Conservation (phyloP, 2,888 invertebrate species). For the Phyllotreta striolata region DNA sequence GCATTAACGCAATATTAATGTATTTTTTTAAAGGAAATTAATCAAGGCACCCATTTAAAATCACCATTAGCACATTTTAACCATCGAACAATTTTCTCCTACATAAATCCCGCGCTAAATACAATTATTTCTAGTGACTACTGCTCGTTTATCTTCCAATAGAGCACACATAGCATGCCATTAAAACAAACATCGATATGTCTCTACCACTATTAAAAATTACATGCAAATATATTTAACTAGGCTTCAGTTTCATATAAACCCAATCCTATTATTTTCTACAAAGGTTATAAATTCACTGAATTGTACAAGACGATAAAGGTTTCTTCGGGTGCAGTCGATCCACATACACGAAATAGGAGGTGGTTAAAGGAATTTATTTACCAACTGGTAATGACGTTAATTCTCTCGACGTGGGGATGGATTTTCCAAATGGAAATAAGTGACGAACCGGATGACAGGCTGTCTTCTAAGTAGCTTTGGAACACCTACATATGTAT, state of each 20-base stretch:
- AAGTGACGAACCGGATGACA: conserved; percentile 23
- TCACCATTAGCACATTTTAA: too few species aligned
- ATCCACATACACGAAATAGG: not conserved
- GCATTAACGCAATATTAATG: too few species aligned
- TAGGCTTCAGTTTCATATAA: not conserved
- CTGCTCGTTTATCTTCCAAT: too few species aligned
- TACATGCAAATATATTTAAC: not conserved
- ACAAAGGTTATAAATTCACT: not conserved
- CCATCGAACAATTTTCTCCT: too few species aligned
- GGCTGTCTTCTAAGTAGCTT: conserved; percentile 12
- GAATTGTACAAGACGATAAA: not conserved
- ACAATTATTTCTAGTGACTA: too few species aligned
- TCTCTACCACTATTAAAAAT: too few species aligned
- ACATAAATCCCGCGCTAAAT: too few species aligned
- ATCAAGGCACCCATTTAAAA: too few species aligned
- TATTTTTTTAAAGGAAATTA: too few species aligned
- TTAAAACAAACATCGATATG: too few species aligned
- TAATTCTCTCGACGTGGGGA: conserved; percentile 21
- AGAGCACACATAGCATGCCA: too few species aligned
- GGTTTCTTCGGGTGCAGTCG: not conserved
- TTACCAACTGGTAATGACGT: conserved; percentile 26
- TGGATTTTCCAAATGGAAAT: conserved; percentile 26
- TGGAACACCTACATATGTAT: conserved; percentile 11
- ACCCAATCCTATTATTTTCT: not conserved
- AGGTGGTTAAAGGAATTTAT: conserved; percentile 26